Evolutionary conservation across 2,797 vertebrate species (phyloP), one percentile per base, ranked within the genome.

Genomic region (Danio jaintianensis): DNA sequence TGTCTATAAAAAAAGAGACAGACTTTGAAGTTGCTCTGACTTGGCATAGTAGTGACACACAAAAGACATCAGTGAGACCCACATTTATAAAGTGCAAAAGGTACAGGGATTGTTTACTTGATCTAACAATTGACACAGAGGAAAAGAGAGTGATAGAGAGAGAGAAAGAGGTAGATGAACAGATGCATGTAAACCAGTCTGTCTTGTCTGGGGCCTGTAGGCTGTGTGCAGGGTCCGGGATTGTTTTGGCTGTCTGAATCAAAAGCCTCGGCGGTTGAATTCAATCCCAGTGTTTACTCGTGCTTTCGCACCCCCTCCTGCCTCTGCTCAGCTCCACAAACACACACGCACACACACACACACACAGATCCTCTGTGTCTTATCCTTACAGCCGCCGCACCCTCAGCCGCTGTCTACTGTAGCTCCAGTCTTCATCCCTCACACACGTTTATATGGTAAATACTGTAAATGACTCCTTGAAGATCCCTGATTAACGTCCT

Each of bases 301-400:
- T 40, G 36, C 10, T 71, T 10, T 59, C 40, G 5, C 22, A 50
- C 59, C 61, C 71, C 75, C 80, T 67, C 72, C 78, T 62, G 20
- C 45, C 58, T 83, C 74, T 66, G 52, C 61, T 81, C 29, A 29
- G 42, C 71, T 74, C 66, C 59, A 78, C 67, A 82, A 12, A 84
- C 88, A 75, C 76, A 83, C 86, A 90, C 87, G 88, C 59, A 78
- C 67, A 82, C 11, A 84, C 88, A 75, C 78, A 45, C 10, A 2
- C 45, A 7, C 86, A 90, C 87, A 88, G 83, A 90, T 80, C 50
- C 78, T 63, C 68, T 81, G 69, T 83, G 68, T 84, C 82, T 85
- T 64, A 47, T 78, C 77, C 82, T 62, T 80, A 62, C 20, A 71
- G 43, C 62, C 64, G 69, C 75, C 73, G 52, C 76, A 78, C 59